Conservation (phyloP, 2,113 vertebrate species). For the Ginglymostoma cirratum region DNA sequence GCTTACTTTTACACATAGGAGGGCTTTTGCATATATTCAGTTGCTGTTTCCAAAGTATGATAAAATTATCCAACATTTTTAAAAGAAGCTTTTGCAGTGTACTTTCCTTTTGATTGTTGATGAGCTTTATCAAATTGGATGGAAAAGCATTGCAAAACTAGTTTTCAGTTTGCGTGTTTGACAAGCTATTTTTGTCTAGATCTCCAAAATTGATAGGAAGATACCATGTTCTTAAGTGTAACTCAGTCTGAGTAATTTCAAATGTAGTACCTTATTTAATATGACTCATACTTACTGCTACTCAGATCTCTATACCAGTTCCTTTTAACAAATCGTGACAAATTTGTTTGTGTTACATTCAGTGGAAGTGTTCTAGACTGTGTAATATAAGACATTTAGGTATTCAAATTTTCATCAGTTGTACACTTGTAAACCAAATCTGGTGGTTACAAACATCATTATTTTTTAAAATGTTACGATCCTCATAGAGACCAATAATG, state of each 20-base stretch:
- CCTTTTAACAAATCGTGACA: background rate
- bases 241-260: slow-evolving; percentile 31
- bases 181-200: background rate
- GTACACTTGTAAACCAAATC: background rate
- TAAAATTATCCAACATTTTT: slow-evolving; percentile 6
- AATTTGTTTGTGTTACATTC: background rate
- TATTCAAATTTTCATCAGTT: slow-evolving; percentile 14
- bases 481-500: background rate
- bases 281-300: slow-evolving; percentile 4
- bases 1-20: background rate
- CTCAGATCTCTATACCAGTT: background rate
- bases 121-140: background rate
- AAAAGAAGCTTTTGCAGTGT: background rate
- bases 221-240: background rate
- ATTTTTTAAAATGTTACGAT: background rate
- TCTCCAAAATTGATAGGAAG: background rate
- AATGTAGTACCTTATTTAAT: slow-evolving; percentile 1
- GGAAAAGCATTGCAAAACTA: background rate
- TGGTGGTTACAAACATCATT: background rate
- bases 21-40: background rate
- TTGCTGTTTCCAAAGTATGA: background rate
- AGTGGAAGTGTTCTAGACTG: background rate
- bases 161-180: background rate
- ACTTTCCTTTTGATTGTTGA: background rate
- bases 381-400: background rate